Conservation (phyloP, 2,888 invertebrate genomes). For the Ectemnius cavifrons region DNA sequence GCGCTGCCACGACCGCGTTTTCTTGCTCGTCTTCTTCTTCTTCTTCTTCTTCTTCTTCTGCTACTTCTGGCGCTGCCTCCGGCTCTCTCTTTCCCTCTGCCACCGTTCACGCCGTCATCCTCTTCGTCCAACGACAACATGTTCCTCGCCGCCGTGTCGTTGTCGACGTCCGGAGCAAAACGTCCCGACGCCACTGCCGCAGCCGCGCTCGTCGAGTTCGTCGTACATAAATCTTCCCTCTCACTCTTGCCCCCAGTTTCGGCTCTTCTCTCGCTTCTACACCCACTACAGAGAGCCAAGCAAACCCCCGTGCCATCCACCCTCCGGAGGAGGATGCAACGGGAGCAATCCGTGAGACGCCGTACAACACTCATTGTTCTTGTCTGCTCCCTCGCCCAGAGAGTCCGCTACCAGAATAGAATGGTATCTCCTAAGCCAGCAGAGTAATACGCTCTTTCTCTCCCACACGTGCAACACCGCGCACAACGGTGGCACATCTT, state of each 20-base stretch:
- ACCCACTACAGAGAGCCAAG: constrained; percentile 60
- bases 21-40: constrained; percentile 57
- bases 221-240: constrained; percentile 70
- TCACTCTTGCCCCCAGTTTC: constrained; percentile 5
- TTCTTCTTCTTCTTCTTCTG: constrained; percentile 39
- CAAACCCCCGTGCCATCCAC: constrained; percentile 33
- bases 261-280: constrained; percentile 52
- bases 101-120: constrained; percentile 29
- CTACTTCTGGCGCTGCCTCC: constrained; percentile 31
- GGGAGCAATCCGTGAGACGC: constrained; percentile 61
- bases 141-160: constrained; percentile 57
- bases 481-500: constrained; percentile 53
- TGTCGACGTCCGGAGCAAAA: constrained; percentile 71
- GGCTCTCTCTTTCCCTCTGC: constrained; percentile 18
- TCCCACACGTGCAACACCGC: constrained; percentile 33
- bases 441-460: constrained; percentile 52
- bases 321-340: constrained; percentile 55
- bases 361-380: constrained; percentile 75
- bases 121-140: constrained; percentile 41
- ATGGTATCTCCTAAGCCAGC: constrained; percentile 61
- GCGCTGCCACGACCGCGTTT: constrained; percentile 49
- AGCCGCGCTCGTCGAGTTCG: constrained; percentile 56
- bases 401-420: constrained; percentile 72
- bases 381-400: constrained; percentile 66
- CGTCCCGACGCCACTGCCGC: constrained; percentile 66